phyloP scores from a whole-genome alignment of 2,888 invertebrate species.

The Eristalinus aeneus region DNA sequence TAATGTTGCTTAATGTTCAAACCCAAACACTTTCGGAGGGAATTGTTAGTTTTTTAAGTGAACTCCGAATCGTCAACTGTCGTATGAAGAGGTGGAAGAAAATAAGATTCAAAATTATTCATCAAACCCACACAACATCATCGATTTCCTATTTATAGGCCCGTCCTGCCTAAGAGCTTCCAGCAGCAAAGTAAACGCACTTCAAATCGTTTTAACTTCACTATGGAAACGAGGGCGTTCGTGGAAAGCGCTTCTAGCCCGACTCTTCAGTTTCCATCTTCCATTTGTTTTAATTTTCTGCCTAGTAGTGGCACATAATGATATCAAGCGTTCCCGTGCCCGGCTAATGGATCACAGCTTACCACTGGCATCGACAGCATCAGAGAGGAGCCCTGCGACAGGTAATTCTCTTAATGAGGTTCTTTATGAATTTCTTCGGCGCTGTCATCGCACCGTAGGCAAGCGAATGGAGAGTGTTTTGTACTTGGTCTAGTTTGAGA shows the following conservation, averaged over 20 bases:
- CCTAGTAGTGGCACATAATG: background rate
- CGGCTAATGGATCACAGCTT: slow-evolving; percentile 18
- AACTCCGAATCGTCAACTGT: too few relatives aligned
- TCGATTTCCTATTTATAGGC: background rate
- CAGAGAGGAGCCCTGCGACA: background rate
- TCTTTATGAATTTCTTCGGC: background rate
- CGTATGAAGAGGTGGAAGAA: too few relatives aligned
- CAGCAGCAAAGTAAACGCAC: background rate
- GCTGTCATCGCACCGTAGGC: background rate
- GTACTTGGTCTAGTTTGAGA: too few relatives aligned
- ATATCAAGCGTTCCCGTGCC: background rate
- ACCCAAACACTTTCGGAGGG: too few relatives aligned
- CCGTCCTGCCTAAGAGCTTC: background rate
- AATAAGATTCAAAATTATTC: too few relatives aligned
- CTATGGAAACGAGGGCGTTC: background rate
- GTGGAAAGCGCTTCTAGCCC: background rate
- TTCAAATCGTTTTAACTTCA: background rate
- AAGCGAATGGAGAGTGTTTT: too few relatives aligned
- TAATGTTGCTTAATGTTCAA: too few relatives aligned
- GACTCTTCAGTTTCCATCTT: background rate
- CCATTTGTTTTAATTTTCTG: background rate
- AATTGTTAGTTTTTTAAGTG: too few relatives aligned
- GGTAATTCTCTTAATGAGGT: background rate
- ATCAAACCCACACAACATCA: too few relatives aligned
- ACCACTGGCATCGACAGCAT: background rate